These are phyloP conservation scores for Porites divaricata DNA, from an alignment of 92 coral and sea anemone genomes.

Conservation along the genomic window DNA sequence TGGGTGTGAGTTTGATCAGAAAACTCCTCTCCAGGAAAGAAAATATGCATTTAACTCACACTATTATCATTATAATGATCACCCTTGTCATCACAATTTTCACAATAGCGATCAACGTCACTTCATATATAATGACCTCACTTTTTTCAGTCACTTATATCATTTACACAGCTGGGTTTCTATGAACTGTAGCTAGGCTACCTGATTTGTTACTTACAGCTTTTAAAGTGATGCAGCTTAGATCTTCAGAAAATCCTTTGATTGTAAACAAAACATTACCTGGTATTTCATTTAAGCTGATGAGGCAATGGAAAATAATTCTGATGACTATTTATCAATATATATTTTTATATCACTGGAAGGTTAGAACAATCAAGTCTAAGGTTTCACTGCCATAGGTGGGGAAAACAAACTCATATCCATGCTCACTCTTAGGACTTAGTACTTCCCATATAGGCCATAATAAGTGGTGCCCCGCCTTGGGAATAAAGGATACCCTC, in stretches of 20 bases:
- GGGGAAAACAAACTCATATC: neutral
- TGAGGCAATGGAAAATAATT: neutral
- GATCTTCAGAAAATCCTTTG: slow-evolving; percentile 69
- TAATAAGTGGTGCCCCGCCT: no score
- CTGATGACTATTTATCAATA: neutral
- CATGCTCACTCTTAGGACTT: no score
- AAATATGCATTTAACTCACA: no score
- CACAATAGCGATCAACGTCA: no score
- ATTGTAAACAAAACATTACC: slow-evolving; percentile 51
- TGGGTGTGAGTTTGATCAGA: no score
- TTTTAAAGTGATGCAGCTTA: slow-evolving; percentile 41
- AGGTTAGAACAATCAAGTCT: neutral
- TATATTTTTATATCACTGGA: neutral
- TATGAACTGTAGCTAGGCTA: neutral
- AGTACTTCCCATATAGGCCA: no score
- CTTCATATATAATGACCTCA: no score
- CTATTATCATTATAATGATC: no score
- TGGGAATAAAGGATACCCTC: no score
- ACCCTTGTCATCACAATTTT: no score
- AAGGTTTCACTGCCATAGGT: neutral
- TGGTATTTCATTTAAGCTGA: neutral
- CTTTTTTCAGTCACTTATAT: no score
- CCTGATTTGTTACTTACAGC: slow-evolving; percentile 55
- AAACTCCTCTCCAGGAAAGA: no score
- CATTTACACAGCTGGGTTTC: neutral